Base-by-base conservation (phyloP, 2,113 vertebrate species). In the Casuarius casuarius region DNA sequence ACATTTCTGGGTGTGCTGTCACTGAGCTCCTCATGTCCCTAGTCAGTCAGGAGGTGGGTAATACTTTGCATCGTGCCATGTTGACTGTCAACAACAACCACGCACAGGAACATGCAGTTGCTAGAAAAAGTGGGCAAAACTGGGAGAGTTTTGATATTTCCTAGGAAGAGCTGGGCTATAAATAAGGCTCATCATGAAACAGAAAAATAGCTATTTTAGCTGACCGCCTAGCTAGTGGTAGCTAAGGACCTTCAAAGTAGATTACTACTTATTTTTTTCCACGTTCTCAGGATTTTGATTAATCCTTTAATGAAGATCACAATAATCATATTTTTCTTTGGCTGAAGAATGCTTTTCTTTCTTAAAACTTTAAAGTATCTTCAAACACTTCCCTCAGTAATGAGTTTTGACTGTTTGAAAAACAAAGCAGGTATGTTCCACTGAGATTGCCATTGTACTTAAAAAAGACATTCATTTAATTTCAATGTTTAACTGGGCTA, bases 1-100 rank as follows among this genome's bases (percentile, higher is more conserved):
- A 0, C 3, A 7, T 3, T 84, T 70, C 46, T 87, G 72, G 10
- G 12, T 76, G 8, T 74, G 38, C 29, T 87, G 20, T 46, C 38
- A 61, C 20, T 1, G 5, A 49, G 54, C 21, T 49, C 14, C 48
- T 46, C 29, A 17, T 0, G 0, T 21, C 62, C 67, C 16, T 5
- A 42, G 38, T 49, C 20, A 49, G 10, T 10, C 58, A 66, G 38
- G 38, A 75, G 11, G 3, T 52, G 52, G 23, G 40, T 48, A 48
- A 21, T 29, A 10, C 18, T 19, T 46, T 22, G 31, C 68, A 21
- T 46, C 42, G 33, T 82, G 52, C 35, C 22, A 18, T 14, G 5
- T 2, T 2, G 21, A 22, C 28, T 4, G 9, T 35, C 62, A 65
- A 20, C 21, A 21, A 35, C 14, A 31, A 40, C 5, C 12, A 54